Evolutionary conservation across 2,888 invertebrate species (phyloP).

Genomic region (Saturnia pavonia): DNA sequence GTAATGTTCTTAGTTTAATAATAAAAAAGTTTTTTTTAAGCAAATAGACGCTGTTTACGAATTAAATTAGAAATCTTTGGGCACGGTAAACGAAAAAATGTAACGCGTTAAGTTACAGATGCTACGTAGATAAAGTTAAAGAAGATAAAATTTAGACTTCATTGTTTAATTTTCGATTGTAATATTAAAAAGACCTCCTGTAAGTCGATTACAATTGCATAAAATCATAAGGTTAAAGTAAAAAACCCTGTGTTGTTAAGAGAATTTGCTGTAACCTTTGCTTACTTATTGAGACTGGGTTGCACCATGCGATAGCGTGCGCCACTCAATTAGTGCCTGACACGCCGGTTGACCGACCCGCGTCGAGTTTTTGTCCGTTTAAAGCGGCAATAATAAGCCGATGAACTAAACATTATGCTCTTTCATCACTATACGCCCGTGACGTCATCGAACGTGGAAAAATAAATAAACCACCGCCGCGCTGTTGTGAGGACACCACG

Average conservation of each 20-base stretch:
- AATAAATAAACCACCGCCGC: slow-evolving; percentile 3
- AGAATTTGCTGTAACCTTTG: slow-evolving; percentile 64
- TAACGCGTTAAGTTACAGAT: too few relatives aligned
- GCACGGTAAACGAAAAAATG: too few relatives aligned
- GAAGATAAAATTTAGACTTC: too few relatives aligned
- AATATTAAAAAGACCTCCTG: neutral
- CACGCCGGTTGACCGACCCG: slow-evolving; percentile 63
- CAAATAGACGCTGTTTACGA: neutral
- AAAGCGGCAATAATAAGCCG: slow-evolving; percentile 67
- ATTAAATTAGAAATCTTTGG: too few relatives aligned
- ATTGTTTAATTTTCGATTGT: too few relatives aligned
- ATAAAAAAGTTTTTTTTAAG: too few relatives aligned
- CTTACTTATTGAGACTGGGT: slow-evolving; percentile 42
- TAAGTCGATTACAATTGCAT: neutral
- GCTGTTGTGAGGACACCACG: slow-evolving; percentile 37
- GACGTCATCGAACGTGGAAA: slow-evolving; percentile 13
- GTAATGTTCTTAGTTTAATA: slow-evolving; percentile 12
- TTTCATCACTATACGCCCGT: slow-evolving; percentile 46
- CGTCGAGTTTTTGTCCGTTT: slow-evolving; percentile 70
- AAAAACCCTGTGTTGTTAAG: slow-evolving; percentile 41
- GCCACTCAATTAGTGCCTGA: slow-evolving; percentile 72
- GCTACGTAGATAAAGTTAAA: too few relatives aligned
- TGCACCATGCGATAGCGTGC: slow-evolving; percentile 71
- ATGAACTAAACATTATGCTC: slow-evolving; percentile 60
- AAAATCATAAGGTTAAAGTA: slow-evolving; percentile 22